These are phyloP conservation scores for Enteromius paludinosus DNA, from an alignment of 2,797 vertebrate species.

Conservation along the genomic window DNA sequence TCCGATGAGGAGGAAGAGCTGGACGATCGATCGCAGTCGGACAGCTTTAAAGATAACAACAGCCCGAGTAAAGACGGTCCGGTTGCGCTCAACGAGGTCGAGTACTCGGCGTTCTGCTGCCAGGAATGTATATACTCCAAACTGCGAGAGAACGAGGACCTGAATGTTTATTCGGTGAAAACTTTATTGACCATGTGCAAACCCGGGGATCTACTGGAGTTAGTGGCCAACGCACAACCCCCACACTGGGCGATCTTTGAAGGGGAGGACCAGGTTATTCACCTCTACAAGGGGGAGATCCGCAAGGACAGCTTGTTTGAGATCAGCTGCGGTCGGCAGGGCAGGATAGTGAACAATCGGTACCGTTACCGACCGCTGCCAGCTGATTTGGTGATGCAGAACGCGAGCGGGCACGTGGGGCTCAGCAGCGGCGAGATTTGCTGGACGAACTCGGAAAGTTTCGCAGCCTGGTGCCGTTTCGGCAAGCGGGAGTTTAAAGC, in stretches of 20 bases:
- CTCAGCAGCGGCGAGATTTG: conserved; percentile 93
- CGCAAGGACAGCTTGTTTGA: conserved; percentile 95
- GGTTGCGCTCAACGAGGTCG: conserved; percentile 89
- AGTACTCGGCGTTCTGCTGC: conserved; percentile 95
- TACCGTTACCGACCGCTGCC: conserved; percentile 96
- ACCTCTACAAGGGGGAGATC: conserved; percentile 96
- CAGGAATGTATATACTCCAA: conserved; percentile 99
- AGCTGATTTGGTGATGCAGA: conserved; percentile 96
- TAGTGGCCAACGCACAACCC: conserved; percentile 84
- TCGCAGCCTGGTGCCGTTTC: conserved; percentile 99
- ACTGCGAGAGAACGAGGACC: conserved; percentile 92
- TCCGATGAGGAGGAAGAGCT: conserved; percentile 99
- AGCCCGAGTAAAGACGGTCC: conserved; percentile 80
- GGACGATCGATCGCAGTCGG: conserved; percentile 93
- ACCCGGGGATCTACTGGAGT: conserved; percentile 96
- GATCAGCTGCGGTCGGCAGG: conserved; percentile 87
- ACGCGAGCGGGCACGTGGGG: conserved; percentile 94
- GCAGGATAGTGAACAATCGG: conserved; percentile 95
- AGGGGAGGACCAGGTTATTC: conserved; percentile 91
- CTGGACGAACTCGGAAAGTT: conserved; percentile 99
- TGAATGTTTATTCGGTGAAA: conserved; percentile 89
- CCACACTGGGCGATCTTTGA: conserved; percentile 97
- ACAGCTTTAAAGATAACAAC: conserved; percentile 88
- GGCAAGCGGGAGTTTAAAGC: conserved; percentile 98
- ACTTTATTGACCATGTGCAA: conserved; percentile 94